These are phyloP conservation scores for Heliconius aoede DNA, from an alignment of 2,888 invertebrate genomes.

Conservation along the genomic window DNA sequence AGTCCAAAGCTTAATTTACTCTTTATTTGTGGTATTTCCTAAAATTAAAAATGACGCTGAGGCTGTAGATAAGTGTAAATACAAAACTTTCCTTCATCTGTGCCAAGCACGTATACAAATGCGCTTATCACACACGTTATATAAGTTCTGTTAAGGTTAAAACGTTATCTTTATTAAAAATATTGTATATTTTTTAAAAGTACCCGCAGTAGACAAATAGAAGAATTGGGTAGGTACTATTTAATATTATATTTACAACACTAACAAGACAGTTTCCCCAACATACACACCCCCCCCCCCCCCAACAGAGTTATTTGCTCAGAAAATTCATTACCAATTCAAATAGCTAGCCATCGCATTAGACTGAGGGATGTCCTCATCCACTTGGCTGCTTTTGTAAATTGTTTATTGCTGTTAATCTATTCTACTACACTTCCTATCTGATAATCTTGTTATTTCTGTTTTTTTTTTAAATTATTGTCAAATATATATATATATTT, in stretches of 20 bases:
- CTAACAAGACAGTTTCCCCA: conserved; percentile 9
- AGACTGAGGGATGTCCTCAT: conserved; percentile 68
- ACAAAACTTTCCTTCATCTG: too few species aligned
- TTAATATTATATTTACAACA: conserved; percentile 7
- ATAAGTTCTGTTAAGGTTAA: too few species aligned
- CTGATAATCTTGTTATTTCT: neutral
- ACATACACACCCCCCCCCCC: too few species aligned
- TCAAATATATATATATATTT: neutral
- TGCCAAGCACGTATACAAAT: too few species aligned
- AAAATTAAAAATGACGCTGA: too few species aligned
- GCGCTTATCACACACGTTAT: too few species aligned
- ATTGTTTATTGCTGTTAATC: conserved; percentile 79
- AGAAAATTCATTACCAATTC: conserved; percentile 78
- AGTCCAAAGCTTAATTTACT: too few species aligned
- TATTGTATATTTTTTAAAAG: too few species aligned
- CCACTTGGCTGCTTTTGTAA: conserved; percentile 79
- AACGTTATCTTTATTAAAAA: too few species aligned
- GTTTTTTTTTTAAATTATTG: neutral
- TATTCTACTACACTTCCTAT: conserved; percentile 37
- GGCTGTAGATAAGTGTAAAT: too few species aligned
- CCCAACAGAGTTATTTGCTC: conserved; percentile 70
- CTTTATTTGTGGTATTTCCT: too few species aligned
- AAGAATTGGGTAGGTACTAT: neutral
- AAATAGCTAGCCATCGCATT: conserved; percentile 76
- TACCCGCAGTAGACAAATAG: neutral